These are phyloP conservation scores for Bambusicola thoracicus DNA, from an alignment of 2,113 vertebrate species.

Conservation along the genomic window DNA sequence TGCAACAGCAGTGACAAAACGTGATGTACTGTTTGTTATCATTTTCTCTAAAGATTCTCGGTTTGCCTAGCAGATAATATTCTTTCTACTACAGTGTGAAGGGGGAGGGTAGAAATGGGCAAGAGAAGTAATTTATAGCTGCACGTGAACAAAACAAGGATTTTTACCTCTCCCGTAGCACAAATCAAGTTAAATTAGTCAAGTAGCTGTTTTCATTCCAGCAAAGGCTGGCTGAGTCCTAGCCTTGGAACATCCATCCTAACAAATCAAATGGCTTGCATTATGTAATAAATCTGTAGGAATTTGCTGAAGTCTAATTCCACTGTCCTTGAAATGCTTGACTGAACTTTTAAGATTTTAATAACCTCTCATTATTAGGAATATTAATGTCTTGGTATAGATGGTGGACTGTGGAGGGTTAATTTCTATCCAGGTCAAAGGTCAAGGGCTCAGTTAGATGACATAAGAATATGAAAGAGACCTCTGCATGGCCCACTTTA, in stretches of 20 bases:
- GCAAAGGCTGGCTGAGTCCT: background rate
- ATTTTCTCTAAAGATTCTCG: background rate
- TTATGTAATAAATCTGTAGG: conserved; percentile 62
- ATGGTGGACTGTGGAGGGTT: conserved; percentile 38
- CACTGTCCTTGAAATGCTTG: conserved; percentile 66
- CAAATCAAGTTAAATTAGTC: conserved; percentile 21
- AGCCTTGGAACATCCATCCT: background rate
- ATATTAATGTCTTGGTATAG: conserved; percentile 12
- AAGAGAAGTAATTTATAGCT: background rate
- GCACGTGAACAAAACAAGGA: background rate
- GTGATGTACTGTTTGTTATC: background rate
- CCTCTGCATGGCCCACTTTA: conserved; percentile 40
- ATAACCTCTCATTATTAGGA: conserved; percentile 54
- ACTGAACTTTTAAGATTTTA: conserved; percentile 65
- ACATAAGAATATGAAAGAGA: conserved; percentile 72
- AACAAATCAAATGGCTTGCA: conserved; percentile 60
- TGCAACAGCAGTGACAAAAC: background rate
- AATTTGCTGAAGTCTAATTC: conserved; percentile 62
- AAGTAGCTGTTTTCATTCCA: conserved; percentile 16
- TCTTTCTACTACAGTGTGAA: background rate
- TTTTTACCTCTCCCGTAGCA: background rate
- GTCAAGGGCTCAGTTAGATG: conserved; percentile 83
- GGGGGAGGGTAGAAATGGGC: background rate
- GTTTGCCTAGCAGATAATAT: background rate
- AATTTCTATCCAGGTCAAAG: conserved; percentile 78